These are phyloP conservation scores for Athetis lepigone DNA, from an alignment of 2,888 invertebrate genomes.

Conservation along the genomic window DNA sequence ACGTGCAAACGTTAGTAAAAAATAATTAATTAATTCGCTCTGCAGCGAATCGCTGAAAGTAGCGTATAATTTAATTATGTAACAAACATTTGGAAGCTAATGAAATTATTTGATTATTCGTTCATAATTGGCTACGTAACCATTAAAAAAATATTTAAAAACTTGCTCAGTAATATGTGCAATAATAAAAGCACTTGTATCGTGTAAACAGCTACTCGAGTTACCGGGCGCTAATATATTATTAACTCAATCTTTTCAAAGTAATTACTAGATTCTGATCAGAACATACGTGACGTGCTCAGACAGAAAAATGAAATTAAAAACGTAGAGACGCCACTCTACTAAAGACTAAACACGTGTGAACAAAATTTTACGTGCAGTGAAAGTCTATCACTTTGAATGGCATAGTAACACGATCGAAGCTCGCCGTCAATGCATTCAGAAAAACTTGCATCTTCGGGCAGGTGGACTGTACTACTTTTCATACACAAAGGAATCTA, in stretches of 20 bases:
- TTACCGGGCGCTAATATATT: constrained; percentile 1
- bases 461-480: constrained; percentile 33
- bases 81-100: constrained; percentile 24
- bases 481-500: constrained; percentile 20
- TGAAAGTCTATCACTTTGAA: constrained; percentile 40
- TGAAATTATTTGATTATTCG: constrained; percentile 11
- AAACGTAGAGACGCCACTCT: neutral
- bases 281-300: neutral
- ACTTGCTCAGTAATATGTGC: neutral
- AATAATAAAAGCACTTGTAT: neutral
- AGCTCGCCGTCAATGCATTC: constrained; percentile 35
- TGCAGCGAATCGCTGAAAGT: constrained; percentile 16
- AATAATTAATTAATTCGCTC: constrained; percentile 8
- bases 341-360: constrained; percentile 18
- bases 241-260: neutral
- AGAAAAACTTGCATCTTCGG: constrained; percentile 32
- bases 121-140: constrained; percentile 10
- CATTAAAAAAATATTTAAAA: neutral
- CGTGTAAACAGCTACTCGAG: constrained; percentile 1
- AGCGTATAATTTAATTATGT: constrained; percentile 29
- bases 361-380: constrained; percentile 14
- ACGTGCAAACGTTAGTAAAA: constrained; percentile 9
- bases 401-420: constrained; percentile 24
- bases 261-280: neutral
- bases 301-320: too few species aligned